Percentiles rank a stretch among this genome's conserved stretches.
Evolutionary conservation across 2,888 invertebrate species (phyloP).

Genomic region (Netelia virgata): DNA sequence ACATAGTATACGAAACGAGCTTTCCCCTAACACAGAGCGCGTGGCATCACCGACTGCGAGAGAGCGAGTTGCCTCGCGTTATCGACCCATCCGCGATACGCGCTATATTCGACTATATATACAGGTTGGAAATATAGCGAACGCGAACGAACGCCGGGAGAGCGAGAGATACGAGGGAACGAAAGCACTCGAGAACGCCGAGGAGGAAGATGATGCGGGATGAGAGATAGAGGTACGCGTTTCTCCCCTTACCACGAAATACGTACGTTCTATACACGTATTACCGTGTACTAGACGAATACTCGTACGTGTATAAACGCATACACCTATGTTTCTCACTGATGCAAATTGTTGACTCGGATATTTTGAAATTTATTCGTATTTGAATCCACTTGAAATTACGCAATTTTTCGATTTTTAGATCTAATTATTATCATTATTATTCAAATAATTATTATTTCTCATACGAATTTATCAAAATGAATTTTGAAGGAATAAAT

Average conservation of each 20-base stretch:
- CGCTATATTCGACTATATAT: slow-evolving; percentile 75
- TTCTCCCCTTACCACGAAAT: slow-evolving; percentile 14
- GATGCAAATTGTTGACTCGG: neutral
- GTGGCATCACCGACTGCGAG: slow-evolving; percentile 76
- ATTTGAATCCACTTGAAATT: no score
- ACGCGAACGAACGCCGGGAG: slow-evolving; percentile 21
- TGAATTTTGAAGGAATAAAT: no score
- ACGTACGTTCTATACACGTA: neutral
- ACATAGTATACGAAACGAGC: neutral
- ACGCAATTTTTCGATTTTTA: no score
- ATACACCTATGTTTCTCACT: slow-evolving; percentile 1
- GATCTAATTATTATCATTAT: no score
- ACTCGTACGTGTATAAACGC: slow-evolving; percentile 31
- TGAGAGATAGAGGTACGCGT: slow-evolving; percentile 22
- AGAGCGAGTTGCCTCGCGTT: slow-evolving; percentile 80
- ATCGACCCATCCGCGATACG: slow-evolving; percentile 81
- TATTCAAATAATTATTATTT: no score
- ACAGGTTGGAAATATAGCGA: slow-evolving; percentile 30
- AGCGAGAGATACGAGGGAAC: slow-evolving; percentile 24
- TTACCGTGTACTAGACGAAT: slow-evolving; percentile 13
- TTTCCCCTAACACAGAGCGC: slow-evolving; percentile 4
- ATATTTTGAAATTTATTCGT: neutral
- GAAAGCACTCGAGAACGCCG: slow-evolving; percentile 35
- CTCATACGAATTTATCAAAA: no score
- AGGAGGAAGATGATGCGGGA: slow-evolving; percentile 42